Base-by-base conservation (phyloP, 1,140 invertebrate species). In the Drosophila dunni region DNA sequence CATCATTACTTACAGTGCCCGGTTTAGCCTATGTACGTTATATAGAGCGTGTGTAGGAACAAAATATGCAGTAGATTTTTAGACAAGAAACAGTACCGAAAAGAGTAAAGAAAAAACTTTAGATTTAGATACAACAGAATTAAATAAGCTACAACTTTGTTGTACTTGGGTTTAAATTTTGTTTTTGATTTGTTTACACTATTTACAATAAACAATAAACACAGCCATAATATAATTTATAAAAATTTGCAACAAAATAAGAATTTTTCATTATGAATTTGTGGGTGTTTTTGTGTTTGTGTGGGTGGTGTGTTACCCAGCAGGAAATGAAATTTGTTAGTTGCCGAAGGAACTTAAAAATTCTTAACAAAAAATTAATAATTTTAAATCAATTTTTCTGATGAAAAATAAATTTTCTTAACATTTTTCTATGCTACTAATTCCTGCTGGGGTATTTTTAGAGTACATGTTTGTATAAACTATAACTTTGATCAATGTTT, bases 1-100 rank as follows among this genome's bases (percentile, higher is more conserved):
- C 81, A 86, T 93, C 81, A 86, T 93, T 96, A 96, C 95, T 96
- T 95, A 96, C 95, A 94, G 94, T 94, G 81, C 93, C 94, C 63
- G 95, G 95, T 93, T 96, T 96, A 90, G 95, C 95, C 95, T 96
- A 94, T 65, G 67, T 86, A 29, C 24, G 24, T 29, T 29, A 42
- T 42, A 76, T 56, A 81, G 75, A 75, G 82, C 65, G 79, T 88
- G 83, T 86, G 69, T 78, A 70, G 61, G 53, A 86, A 85, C 79
- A 77, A 88, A 86, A 73, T 81, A 85, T 81, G 81, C 81, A 80
- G 79, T 76, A 72, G 63, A 61, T 78, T 60, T 82, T 79, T 72
- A 79, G 76, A 75, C 68, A 75, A 67, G 56, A 81, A 78, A 71
- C 72, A 77, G 79, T 83, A 88, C 83, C 83, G 84, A 88, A 88